Percentiles rank a stretch among this genome's conserved stretches.
Evolutionary conservation across 2,113 vertebrate species (phyloP).

Genomic region (Regulus satrapa): DNA sequence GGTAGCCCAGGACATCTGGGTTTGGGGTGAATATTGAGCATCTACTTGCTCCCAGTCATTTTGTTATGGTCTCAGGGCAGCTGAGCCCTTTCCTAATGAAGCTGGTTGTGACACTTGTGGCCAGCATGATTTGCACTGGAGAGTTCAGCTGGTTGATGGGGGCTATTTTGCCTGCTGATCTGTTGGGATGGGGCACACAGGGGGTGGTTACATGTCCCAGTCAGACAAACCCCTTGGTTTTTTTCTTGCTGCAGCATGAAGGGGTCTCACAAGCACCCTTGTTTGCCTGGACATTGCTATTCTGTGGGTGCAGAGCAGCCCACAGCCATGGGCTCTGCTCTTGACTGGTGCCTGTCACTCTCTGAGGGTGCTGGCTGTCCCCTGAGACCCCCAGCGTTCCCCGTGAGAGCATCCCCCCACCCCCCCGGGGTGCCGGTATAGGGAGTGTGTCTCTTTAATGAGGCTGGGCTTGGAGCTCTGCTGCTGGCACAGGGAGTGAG

Average conservation of each 20-base stretch:
- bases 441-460: constrained; percentile 66
- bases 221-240: fast-evolving
- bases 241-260: not conserved
- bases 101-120: not conserved
- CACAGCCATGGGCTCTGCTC: not conserved
- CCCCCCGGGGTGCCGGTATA: not conserved
- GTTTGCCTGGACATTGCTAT: not conserved
- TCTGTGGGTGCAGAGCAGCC: not conserved
- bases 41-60: fast-evolving
- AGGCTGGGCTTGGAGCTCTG: constrained; percentile 65
- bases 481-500: constrained; percentile 60
- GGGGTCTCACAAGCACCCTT: not conserved
- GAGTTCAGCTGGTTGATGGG: not conserved
- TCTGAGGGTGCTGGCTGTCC: not conserved
- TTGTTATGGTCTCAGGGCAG: not conserved
- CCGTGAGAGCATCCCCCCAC: not conserved
- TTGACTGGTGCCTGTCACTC: not conserved
- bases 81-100: not conserved
- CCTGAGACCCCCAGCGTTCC: not conserved
- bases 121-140: not conserved
- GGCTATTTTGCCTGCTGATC: not conserved
- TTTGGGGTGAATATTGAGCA: not conserved
- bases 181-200: not conserved
- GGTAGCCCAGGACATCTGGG: not conserved
- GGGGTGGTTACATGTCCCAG: fast-evolving